Evolutionary conservation across 2,888 invertebrate species (phyloP), one percentile per base, ranked within the genome.

Genomic region (Argyresthia albistria): DNA sequence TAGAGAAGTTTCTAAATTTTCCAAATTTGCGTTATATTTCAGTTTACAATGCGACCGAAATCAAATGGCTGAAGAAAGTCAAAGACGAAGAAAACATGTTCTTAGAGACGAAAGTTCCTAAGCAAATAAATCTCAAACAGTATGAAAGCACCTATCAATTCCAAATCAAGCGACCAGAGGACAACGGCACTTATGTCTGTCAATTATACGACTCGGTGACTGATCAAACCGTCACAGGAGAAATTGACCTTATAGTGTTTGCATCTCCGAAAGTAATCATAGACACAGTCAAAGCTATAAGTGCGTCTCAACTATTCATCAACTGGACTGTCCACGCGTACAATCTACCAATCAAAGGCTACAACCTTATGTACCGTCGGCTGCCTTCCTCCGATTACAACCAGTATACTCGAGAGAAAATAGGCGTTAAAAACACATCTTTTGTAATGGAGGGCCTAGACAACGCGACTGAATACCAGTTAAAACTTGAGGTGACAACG

Each of bases 281-380:
- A 57, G 92, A 93, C 62, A 90, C 90, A 55, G 91, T 93, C 0
- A 93, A 93, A 70, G 91, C 94, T 0, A 93, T 96, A 14, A 94
- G 93, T 51, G 90, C 91, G 0, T 89, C 90, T 8, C 91, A 92
- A 70, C 90, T 96, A 46, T 96, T 90, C 72, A 70, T 96, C 0
- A 95, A 95, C 68, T 96, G 96, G 95, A 95, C 94, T 0, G 89
- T 94, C 0, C 90, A 91, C 55, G 90, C 92, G 56, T 93, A 93
- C 56, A 95, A 96, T 67, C 91, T 91, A 51, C 91, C 91, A 0
- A 88, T 94, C 15, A 80, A 84, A 58, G 70, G 73, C 16, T 93
- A 91, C 64, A 81, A 84, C 53, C 75, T 93, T 11, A 84, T 89
- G 65, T 90, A 88, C 61, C 72, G 81, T 46, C 88, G 89, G 10